Evolutionary conservation across 2,888 invertebrate species (phyloP).

Genomic region (Strigamia maritima): DNA sequence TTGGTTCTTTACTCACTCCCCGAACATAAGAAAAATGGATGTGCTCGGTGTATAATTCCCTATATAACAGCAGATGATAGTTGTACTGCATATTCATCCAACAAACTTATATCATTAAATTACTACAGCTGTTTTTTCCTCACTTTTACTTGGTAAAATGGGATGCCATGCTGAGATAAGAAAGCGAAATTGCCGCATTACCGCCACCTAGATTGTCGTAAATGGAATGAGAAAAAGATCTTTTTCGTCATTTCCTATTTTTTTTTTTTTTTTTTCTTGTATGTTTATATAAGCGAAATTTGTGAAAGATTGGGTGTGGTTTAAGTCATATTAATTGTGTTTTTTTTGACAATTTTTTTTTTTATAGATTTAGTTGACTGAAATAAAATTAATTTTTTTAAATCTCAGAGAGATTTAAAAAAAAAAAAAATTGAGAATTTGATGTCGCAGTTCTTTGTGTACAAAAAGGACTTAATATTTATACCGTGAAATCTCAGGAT

Average conservation of each 20-base stretch:
- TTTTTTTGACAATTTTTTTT: too few species aligned
- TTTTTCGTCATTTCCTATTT: not conserved
- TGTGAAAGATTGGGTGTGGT: not conserved
- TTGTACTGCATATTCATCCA: not conserved
- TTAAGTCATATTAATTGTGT: too few species aligned
- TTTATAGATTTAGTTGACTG: too few species aligned
- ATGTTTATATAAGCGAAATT: not conserved
- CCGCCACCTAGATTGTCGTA: not conserved
- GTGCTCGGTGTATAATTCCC: too few species aligned
- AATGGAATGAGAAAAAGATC: conserved; percentile 22
- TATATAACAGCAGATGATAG: not conserved
- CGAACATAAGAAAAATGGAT: too few species aligned
- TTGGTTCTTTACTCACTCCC: too few species aligned
- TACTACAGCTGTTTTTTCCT: not conserved
- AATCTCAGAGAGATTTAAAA: too few species aligned
- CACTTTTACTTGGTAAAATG: not conserved
- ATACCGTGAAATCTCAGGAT: not conserved
- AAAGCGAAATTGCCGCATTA: conserved; percentile 11
- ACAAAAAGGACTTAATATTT: not conserved
- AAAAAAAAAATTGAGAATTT: too few species aligned
- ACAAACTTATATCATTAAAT: not conserved
- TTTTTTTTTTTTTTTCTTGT: not conserved
- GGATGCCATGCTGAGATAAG: conserved; percentile 23
- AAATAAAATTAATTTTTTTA: too few species aligned
- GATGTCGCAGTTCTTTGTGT: too few species aligned